phyloP scores from a whole-genome alignment of 2,888 invertebrate genomes.

The Thalpophila matura region DNA sequence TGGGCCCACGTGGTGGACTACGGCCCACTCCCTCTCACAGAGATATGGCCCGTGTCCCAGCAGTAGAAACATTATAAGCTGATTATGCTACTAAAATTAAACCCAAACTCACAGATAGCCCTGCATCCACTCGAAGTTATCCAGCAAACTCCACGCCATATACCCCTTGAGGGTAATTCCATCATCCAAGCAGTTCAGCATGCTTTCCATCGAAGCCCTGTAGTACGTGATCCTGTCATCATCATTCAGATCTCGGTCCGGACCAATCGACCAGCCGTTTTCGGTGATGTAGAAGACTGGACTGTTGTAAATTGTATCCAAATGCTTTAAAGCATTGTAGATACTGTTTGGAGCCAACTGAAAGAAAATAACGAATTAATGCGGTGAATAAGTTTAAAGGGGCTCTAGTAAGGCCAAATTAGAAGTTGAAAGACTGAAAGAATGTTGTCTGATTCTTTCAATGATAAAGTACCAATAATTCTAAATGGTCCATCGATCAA shows the following conservation, averaged over 20 bases:
- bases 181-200: constrained; percentile 83
- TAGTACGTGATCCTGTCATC: constrained; percentile 83
- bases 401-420: too few relatives aligned
- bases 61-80: too few relatives aligned
- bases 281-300: constrained; percentile 91
- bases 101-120: constrained; percentile 87
- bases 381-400: too few relatives aligned
- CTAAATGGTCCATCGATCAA: too few relatives aligned
- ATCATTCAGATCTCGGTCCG: constrained; percentile 78
- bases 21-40: too few relatives aligned
- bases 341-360: constrained; percentile 91
- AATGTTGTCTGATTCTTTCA: too few relatives aligned
- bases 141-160: constrained; percentile 92
- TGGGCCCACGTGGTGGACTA: too few relatives aligned
- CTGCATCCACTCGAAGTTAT: constrained; percentile 92
- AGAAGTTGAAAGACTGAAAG: too few relatives aligned
- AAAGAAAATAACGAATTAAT: background rate
- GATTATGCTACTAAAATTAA: too few relatives aligned
- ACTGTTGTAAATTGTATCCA: constrained; percentile 86
- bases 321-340: constrained; percentile 86
- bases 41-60: too few relatives aligned
- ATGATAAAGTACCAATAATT: too few relatives aligned
- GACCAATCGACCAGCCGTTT: constrained; percentile 89
- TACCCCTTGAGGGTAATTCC: constrained; percentile 86
- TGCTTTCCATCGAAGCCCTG: constrained; percentile 81